phyloP scores from a whole-genome alignment of 2,113 vertebrate genomes.

The Tachysurus fulvidraco region DNA sequence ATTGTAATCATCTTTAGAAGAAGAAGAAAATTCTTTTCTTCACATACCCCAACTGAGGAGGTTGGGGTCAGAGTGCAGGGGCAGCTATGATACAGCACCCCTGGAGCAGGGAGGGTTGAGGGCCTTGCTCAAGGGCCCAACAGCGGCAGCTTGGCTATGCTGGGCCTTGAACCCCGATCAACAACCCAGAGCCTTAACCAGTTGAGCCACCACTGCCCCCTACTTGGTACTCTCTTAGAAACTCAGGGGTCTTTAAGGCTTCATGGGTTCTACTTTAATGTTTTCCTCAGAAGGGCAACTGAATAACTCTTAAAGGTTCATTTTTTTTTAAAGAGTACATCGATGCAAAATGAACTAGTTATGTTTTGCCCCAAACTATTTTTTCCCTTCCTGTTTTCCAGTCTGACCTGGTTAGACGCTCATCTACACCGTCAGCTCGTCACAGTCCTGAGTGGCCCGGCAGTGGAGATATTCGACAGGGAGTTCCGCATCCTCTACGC shows the following conservation, averaged over 20 bases:
- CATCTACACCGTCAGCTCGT: conserved; percentile 78
- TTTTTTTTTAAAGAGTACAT: not conserved
- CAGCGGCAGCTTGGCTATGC: too few species aligned
- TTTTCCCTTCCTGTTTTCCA: conserved; percentile 54
- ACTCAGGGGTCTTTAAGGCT: not conserved
- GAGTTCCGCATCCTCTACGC: conserved; percentile 78
- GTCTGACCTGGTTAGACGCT: conserved; percentile 75
- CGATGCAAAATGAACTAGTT: not conserved
- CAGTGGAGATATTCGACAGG: conserved; percentile 69
- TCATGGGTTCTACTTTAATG: not conserved
- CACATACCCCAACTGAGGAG: too few species aligned
- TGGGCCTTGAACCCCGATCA: too few species aligned
- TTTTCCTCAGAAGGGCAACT: not conserved
- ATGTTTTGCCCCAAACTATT: conserved; percentile 1
- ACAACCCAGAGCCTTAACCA: too few species aligned
- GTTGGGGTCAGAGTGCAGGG: too few species aligned
- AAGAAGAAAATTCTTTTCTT: too few species aligned
- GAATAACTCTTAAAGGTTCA: not conserved
- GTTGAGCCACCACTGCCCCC: too few species aligned
- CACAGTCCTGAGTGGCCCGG: conserved; percentile 66
- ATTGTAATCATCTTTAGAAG: too few species aligned
- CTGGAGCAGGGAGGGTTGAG: too few species aligned
- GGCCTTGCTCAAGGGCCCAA: too few species aligned
- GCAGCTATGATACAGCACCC: too few species aligned
- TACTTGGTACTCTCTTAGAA: not conserved